These are phyloP conservation scores for Tetragnatha versicolor DNA, from an alignment of 1,140 invertebrate genomes.

Conservation along the genomic window DNA sequence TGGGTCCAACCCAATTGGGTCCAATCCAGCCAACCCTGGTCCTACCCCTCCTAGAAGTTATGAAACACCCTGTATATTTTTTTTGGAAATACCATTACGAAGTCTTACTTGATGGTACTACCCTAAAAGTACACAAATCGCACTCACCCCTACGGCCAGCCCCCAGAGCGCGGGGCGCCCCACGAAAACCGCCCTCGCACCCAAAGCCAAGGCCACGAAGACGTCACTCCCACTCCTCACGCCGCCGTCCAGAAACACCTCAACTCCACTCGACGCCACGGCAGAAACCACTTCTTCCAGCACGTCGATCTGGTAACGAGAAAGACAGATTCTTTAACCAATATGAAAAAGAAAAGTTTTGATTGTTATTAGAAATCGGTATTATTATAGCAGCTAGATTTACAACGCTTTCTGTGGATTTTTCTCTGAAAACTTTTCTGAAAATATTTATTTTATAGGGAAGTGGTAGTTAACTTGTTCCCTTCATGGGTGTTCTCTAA, in stretches of 20 bases:
- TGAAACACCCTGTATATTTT: neutral
- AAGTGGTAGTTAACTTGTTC: too few relatives aligned
- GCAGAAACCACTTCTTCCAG: slow-evolving; percentile 81
- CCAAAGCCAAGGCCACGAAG: slow-evolving; percentile 87
- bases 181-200: slow-evolving; percentile 84
- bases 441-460: too few relatives aligned
- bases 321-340: too few relatives aligned
- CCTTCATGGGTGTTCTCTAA: too few relatives aligned
- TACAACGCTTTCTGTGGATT: too few relatives aligned
- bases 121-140: too few relatives aligned
- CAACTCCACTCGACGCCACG: slow-evolving; percentile 66
- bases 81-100: neutral
- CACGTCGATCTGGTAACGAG: slow-evolving; percentile 87
- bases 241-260: slow-evolving; percentile 89
- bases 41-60: neutral
- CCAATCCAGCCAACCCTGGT: too few relatives aligned
- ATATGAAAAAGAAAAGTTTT: too few relatives aligned
- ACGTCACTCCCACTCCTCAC: slow-evolving; percentile 84
- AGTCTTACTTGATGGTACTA: too few relatives aligned
- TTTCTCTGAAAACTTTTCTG: too few relatives aligned
- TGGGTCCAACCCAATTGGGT: neutral
- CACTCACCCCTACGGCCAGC: slow-evolving; percentile 66
- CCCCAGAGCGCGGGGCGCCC: slow-evolving; percentile 90
- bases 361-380: too few relatives aligned
- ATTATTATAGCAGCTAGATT: too few relatives aligned